phyloP scores from a whole-genome alignment of 2,113 vertebrate species.

The Indri indri region DNA sequence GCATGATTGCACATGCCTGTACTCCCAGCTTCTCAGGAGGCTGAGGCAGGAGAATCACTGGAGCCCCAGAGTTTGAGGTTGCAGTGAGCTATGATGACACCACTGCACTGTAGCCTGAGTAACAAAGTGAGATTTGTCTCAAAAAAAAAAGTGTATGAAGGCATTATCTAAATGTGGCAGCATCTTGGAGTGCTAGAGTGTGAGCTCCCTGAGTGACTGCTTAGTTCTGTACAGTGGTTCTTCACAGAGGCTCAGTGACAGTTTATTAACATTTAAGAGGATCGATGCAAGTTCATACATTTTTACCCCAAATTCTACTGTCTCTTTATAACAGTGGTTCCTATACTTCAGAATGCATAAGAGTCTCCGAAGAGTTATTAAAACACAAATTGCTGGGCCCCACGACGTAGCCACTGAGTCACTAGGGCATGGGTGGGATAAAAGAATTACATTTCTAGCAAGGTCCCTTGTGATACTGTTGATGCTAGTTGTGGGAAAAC shows the following conservation, averaged over 20 bases:
- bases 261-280: not conserved
- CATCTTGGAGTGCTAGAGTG: not conserved
- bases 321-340: not conserved
- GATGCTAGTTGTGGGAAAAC: not conserved
- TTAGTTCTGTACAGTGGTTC: not conserved
- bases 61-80: no score
- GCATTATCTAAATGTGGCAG: not conserved
- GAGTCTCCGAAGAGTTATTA: not conserved
- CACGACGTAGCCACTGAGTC: not conserved
- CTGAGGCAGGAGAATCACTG: no score
- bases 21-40: no score
- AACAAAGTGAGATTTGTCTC: no score
- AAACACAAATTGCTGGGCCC: not conserved
- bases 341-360: not conserved
- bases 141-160: not conserved
- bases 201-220: not conserved
- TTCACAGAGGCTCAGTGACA: not conserved
- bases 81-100: no score
- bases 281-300: not conserved
- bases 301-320: not conserved
- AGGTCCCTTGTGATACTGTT: not conserved
- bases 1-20: no score
- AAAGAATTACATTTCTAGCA: not conserved
- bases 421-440: fast-evolving
- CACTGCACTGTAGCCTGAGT: no score